Base-by-base conservation (phyloP, 2,113 vertebrate genomes). In the Otus sunia region DNA sequence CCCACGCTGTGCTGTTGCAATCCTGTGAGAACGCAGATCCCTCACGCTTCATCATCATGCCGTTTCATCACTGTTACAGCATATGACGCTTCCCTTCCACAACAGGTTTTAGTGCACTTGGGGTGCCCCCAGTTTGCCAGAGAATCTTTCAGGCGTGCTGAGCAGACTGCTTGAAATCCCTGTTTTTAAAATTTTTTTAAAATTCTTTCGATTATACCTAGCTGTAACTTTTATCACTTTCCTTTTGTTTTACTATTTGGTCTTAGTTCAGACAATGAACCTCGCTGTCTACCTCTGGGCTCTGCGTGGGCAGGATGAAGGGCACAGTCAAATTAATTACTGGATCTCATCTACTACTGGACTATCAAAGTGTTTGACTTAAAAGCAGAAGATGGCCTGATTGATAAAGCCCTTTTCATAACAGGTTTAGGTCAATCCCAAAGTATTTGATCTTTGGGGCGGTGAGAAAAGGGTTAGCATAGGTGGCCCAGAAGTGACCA, bases 381-480 rank as follows among this genome's bases (percentile, higher is more conserved):
- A 34, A 93, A 92, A 94, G 49, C 4, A 4, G 52, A 50, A 59
- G 25, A 4, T 85, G 52, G 25, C 9, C 50, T 41, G 47, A 13
- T 29, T 32, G 49, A 22, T 63, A 52, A 88, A 88, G 43, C 10
- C 4, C 2, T 76, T 79, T 76, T 37, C 12, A 2, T 53, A 45
- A 52, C 19, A 47, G 18, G 7, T 71, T 75, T 85, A 81, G 15
- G 19, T 81, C 29, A 78, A 17, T 71, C 23, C 9, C 5, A 47
- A 7, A 0, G 0, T 43, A 8, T 32, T 66, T 77, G 21, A 23
- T 72, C 21, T 52, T 59, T 20, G 18, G 5, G 1, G 8, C 49
- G 18, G 1, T 29, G 13, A 11, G 8, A 71, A 10, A 3, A 63
- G 6, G 3, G 2, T 72, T 75, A 41, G 7, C 19, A 29, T 6